These are phyloP conservation scores for Anser brachyrhynchus DNA, from an alignment of 2,113 vertebrate genomes.

Conservation along the genomic window DNA sequence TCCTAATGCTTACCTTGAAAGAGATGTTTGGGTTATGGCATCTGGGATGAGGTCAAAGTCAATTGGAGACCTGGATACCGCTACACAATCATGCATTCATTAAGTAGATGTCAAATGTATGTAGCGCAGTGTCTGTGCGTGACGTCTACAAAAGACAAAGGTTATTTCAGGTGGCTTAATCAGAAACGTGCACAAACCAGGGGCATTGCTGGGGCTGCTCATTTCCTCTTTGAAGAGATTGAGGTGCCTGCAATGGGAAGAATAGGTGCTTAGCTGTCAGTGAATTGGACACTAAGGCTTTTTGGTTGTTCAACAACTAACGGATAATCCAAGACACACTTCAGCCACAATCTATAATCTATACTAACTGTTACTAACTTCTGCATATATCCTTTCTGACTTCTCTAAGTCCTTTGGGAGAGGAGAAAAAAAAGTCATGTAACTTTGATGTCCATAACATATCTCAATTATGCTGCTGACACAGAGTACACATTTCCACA, in stretches of 20 bases:
- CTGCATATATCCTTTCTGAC: neutral
- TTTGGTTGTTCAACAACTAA: neutral
- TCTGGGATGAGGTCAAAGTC: neutral
- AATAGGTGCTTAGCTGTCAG: neutral
- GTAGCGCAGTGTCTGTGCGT: neutral
- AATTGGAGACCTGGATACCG: neutral
- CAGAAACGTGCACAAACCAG: neutral
- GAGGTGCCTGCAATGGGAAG: neutral
- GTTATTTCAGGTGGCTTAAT: neutral
- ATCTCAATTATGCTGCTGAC: neutral
- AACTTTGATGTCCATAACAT: neutral
- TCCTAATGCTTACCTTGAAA: neutral
- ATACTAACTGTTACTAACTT: neutral
- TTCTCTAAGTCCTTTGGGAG: neutral
- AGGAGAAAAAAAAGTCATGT: neutral
- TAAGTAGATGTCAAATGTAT: rapidly evolving
- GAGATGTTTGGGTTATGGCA: neutral
- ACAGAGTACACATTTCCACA: neutral
- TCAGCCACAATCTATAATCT: neutral
- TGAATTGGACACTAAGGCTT: neutral
- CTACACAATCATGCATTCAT: neutral
- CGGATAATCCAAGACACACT: rapidly evolving
- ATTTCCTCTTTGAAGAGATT: neutral
- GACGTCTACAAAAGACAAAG: rapidly evolving
- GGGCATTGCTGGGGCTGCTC: neutral